Evolutionary conservation across 2,113 vertebrate genomes (phyloP), one percentile per base, ranked within the genome.

Genomic region (Euleptes europaea): DNA sequence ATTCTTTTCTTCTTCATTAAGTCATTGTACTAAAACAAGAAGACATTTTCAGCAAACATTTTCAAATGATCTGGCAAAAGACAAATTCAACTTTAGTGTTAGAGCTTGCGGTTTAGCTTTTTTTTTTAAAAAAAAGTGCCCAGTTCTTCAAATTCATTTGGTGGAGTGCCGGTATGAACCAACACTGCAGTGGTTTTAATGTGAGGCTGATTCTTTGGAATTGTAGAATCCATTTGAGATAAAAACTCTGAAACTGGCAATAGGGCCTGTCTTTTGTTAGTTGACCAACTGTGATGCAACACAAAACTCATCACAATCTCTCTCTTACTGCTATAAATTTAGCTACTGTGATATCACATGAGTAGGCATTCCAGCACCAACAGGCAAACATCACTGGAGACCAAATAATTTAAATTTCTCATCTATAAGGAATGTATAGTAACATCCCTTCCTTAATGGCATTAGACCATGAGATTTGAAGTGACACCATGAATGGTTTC

Each of bases 1-100:
- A 98, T 98, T 92, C 97, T 97, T 93, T 97, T 99, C 95, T 97
- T 99, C 94, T 96, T 98, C 96, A 97, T 97, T 92, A 99, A 94
- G 82, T 99, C 98, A 80, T 98, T 97, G 91, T 98, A 99, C 99
- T 99, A 88, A 31, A 75, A 86, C 63, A 80, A 89, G 1, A 54
- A 87, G 82, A 88, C n/a, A n/a, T n/a, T n/a, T n/a, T 91, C 51
- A 60, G 78, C 83, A 93, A 13, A 88, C 2, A 0, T 76, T 76
- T 81, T 90, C 33, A 80, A 28, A 78, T 0, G 84, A 80, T 26
- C 57, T 66, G 12, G 26, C 75, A 28, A 3, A 82, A 3, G 63
- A 78, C 21, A 77, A 12, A 49, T 73, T 86, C 78, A 76, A n/a
- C 42, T 23, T 35, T 35, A 31, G 51, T 35, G 5, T 38, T 8